Percentiles rank a stretch among this genome's conserved stretches.
phyloP scores from a whole-genome alignment of 2,888 invertebrate genomes.

The Drosophila mimica region DNA sequence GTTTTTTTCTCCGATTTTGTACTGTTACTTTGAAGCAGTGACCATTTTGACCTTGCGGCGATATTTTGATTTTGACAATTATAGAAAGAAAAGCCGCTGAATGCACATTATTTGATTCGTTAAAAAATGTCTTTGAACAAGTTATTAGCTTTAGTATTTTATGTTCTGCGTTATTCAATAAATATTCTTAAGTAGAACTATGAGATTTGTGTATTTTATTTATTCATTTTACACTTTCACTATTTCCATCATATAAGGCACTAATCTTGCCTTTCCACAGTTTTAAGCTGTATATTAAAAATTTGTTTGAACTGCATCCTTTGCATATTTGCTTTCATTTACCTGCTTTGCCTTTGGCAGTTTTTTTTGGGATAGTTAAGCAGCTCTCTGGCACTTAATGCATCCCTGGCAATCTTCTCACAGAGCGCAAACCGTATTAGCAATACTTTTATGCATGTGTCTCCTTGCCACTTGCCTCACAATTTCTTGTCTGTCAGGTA shows the following conservation, averaged over 20 bases:
- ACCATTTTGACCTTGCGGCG: constrained; percentile 56
- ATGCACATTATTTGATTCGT: constrained; percentile 4
- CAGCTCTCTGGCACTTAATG: constrained; percentile 23
- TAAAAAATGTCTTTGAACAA: neutral
- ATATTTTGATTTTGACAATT: constrained; percentile 31
- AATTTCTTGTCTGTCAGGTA: constrained; percentile 31
- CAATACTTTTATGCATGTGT: constrained; percentile 51
- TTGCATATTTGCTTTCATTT: constrained; percentile 22
- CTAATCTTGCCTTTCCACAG: neutral
- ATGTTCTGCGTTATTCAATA: neutral
- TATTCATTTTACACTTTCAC: neutral
- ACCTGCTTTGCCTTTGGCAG: constrained; percentile 21
- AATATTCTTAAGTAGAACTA: neutral
- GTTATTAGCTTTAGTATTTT: neutral
- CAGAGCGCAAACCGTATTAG: constrained; percentile 53
- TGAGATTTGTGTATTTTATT: neutral
- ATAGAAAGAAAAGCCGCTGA: constrained; percentile 16
- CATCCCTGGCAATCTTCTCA: constrained; percentile 41
- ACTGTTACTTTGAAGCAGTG: constrained; percentile 18
- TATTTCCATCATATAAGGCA: no score
- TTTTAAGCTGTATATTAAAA: neutral
- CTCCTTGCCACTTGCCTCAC: neutral
- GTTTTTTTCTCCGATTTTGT: constrained; percentile 8
- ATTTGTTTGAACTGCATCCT: neutral
- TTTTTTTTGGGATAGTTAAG: constrained; percentile 20